A percentile compares a stretch with the other conserved stretches of the same genome.
phyloP scores from a whole-genome alignment of 2,888 invertebrate species.

The Metacarcinus magister region DNA sequence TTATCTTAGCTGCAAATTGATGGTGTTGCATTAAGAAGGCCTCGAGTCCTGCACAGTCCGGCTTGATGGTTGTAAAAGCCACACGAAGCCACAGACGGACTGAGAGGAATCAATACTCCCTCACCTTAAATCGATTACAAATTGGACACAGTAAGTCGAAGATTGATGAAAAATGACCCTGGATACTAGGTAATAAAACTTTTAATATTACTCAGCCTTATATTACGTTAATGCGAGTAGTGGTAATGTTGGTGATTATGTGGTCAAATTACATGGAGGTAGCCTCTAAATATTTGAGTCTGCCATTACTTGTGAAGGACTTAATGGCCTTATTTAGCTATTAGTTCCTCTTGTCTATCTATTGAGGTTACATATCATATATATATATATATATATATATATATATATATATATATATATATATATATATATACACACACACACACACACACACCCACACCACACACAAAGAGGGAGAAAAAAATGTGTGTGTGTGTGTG shows the following conservation, averaged over 20 bases:
- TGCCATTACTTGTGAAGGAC: not conserved
- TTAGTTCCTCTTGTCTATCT: not conserved
- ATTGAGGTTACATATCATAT: not conserved
- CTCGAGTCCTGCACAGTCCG: not conserved
- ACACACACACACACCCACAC: too few relatives aligned
- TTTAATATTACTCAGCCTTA: slow-evolving; percentile 27
- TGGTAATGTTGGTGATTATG: slow-evolving; percentile 17
- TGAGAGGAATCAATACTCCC: slow-evolving; percentile 11
- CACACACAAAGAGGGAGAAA: too few relatives aligned
- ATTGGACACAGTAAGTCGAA: slow-evolving; percentile 45
- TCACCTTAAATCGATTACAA: not conserved
- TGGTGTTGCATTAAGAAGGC: not conserved
- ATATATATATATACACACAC: not conserved
- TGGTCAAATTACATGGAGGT: not conserved
- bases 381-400: not conserved
- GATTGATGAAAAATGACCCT: slow-evolving; percentile 13
- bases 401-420: slow-evolving; percentile 7
- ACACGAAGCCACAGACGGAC: not conserved
- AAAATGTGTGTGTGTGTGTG: too few relatives aligned
- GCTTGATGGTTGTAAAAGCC: not conserved
- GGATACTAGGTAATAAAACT: slow-evolving; percentile 21
- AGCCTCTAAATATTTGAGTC: not conserved
- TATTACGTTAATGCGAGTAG: slow-evolving; percentile 30
- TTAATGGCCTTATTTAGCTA: not conserved
- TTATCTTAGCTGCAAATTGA: not conserved